Base-by-base conservation (phyloP, 1,140 invertebrate species). In the Olivierus martensii region DNA sequence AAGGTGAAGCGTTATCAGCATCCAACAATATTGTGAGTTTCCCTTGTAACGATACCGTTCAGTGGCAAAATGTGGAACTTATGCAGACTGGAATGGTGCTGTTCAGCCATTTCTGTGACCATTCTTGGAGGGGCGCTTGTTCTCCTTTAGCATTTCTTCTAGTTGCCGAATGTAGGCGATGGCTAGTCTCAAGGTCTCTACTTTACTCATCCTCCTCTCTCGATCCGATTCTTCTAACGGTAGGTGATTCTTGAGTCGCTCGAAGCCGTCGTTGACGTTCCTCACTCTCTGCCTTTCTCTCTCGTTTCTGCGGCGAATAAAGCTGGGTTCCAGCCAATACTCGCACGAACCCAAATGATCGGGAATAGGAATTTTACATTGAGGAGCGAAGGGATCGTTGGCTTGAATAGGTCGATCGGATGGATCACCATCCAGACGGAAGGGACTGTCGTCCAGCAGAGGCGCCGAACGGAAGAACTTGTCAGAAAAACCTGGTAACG, bases 191-290 rank as follows among this genome's bases (percentile, higher is more conserved):
- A 73, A 51, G 3, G 69, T 73, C 53, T 73, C 71, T 10, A 74
- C 73, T 58, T 73, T 73, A 51, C 70, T 72, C 14, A 75, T 56
- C 36, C 72, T 55, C 56, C 70, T 70, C 14, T 74, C 69, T 61
- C 64, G 73, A 36, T 59, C 56, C 45, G 56, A 57, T 9, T 49
- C 52, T 18, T 53, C 52, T 6, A 68, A 48, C 9, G 71, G 81
- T 14, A 95, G 69, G 66, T 84, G 82, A 43, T 78, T 75, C 52
- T 90, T 79, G 41, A 95, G 75, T 52, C 75, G 71, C 59, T 88
- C 83, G 55, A 94, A 82, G 55, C 82, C 83, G 56, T 83, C 80
- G 63, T 89, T 83, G 43, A 95, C 79, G 53, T 87, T 86, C 37
- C 82, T 76, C 10, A 92, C 86, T 69, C 70, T 61, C 47, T 66